Percentiles rank a stretch among this genome's conserved stretches.
These are phyloP conservation scores for Drosophila merina DNA, from an alignment of 2,888 invertebrate species.

Conservation along the genomic window DNA sequence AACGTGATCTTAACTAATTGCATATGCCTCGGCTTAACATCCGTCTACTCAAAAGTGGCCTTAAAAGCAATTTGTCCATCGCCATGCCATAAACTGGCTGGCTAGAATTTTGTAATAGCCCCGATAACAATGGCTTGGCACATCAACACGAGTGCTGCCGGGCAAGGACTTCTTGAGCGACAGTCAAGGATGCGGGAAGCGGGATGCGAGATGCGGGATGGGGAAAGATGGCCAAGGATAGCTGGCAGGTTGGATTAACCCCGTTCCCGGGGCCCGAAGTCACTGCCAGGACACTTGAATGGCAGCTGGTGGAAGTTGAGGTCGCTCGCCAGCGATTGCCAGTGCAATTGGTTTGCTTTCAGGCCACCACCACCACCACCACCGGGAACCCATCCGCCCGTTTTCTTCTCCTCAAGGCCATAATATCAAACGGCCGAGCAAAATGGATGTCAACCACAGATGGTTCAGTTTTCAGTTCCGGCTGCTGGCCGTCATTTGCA, in stretches of 20 bases:
- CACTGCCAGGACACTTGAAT: constrained; percentile 42
- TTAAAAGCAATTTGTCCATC: constrained; percentile 54
- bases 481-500: constrained; percentile 37
- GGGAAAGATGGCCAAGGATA: constrained; percentile 22
- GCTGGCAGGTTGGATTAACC: constrained; percentile 40
- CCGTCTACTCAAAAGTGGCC: constrained; percentile 13
- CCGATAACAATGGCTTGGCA: constrained; percentile 57
- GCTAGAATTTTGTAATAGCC: constrained; percentile 62
- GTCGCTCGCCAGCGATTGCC: constrained; percentile 25
- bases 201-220: neutral
- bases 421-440: constrained; percentile 49
- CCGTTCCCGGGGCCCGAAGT: constrained; percentile 42
- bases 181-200: constrained; percentile 29
- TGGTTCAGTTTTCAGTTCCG: constrained; percentile 39
- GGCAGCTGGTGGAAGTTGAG: constrained; percentile 41
- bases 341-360: constrained; percentile 20
- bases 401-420: constrained; percentile 21
- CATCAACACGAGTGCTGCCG: constrained; percentile 27
- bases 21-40: neutral
- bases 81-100: constrained; percentile 38
- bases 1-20: constrained; percentile 11
- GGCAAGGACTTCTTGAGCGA: constrained; percentile 34
- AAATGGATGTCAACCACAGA: constrained; percentile 64
- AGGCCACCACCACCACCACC: constrained; percentile 5
- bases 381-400: constrained; percentile 7